A percentile compares a stretch with the other conserved stretches of the same genome.
phyloP scores from a whole-genome alignment of 2,888 invertebrate genomes.

The Nebria brevicollis region DNA sequence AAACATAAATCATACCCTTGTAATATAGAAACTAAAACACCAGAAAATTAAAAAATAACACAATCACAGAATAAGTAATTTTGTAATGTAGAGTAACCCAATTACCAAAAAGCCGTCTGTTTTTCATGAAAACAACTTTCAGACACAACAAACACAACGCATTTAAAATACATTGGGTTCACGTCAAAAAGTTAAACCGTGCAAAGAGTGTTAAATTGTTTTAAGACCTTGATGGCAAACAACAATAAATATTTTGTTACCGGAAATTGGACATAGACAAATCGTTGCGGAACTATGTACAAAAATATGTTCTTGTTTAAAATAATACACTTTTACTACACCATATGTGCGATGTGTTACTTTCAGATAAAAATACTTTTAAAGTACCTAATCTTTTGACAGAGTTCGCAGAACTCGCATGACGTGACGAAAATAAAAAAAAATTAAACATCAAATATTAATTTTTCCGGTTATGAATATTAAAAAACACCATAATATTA shows the following conservation, averaged over 20 bases:
- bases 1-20: neutral
- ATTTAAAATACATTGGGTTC: neutral
- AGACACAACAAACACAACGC: neutral
- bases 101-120: neutral
- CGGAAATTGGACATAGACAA: neutral
- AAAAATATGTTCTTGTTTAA: neutral
- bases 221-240: neutral
- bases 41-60: neutral
- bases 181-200: neutral
- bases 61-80: neutral
- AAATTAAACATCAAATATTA: neutral
- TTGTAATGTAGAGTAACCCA: neutral
- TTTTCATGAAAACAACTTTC: neutral
- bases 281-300: neutral
- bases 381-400: neutral
- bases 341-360: neutral
- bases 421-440: neutral
- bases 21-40: neutral
- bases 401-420: neutral
- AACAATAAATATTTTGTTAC: conserved; percentile 1
- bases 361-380: neutral
- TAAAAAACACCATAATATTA: neutral
- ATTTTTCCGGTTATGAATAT: neutral
- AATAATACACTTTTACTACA: neutral
- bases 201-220: neutral